Percentiles rank a stretch among this genome's conserved stretches.
Evolutionary conservation across 1,140 invertebrate species (phyloP).

Genomic region (Leptonema lineaticorne): DNA sequence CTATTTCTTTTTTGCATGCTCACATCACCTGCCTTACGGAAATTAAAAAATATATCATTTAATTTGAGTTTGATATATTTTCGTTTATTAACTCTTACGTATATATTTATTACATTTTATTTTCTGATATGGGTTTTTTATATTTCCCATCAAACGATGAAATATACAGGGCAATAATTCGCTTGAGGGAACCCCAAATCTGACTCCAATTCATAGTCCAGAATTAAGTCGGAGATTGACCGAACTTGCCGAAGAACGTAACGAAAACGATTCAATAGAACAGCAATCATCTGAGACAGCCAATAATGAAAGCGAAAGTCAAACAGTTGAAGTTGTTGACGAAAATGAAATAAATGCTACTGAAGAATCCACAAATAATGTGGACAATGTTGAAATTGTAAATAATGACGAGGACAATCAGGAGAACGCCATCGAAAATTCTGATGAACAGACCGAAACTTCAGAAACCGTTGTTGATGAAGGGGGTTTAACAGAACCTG

Average conservation of each 20-base stretch:
- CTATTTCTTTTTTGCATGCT: constrained; percentile 17
- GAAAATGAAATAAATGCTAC: background rate
- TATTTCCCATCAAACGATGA: constrained; percentile 22
- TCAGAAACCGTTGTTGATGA: background rate
- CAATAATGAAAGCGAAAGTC: background rate
- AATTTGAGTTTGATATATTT: constrained; percentile 10
- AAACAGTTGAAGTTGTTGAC: background rate
- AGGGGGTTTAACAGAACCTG: constrained; percentile 1
- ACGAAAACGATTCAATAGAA: constrained; percentile 11
- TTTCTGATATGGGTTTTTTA: constrained; percentile 15
- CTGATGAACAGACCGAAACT: background rate
- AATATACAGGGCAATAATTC: constrained; percentile 39
- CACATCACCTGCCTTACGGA: constrained; percentile 13
- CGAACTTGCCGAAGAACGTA: constrained; percentile 27
- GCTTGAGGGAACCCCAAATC: constrained; percentile 28
- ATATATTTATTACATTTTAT: constrained; percentile 10
- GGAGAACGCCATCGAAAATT: background rate
- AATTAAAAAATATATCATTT: constrained; percentile 11
- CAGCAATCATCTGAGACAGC: background rate
- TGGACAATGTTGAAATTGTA: background rate
- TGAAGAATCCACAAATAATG: background rate
- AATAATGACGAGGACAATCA: background rate
- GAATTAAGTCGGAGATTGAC: constrained; percentile 29
- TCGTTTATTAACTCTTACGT: constrained; percentile 17
- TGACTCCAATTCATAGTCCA: constrained; percentile 33